Evolutionary conservation across 2,888 invertebrate genomes (phyloP).

Genomic region (Cryptosula pallasiana): DNA sequence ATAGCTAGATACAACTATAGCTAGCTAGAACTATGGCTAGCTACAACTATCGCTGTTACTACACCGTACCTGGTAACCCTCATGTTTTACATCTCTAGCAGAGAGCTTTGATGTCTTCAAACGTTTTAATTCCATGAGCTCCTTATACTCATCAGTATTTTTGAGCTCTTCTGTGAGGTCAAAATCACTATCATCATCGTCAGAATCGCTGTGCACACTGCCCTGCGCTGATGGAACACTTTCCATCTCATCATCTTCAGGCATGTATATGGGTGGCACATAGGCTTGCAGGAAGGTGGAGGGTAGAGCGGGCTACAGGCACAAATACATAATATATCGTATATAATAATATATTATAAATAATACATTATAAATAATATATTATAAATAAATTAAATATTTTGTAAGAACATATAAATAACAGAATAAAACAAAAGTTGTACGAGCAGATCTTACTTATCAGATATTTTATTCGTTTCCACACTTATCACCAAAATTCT

Average conservation of each 20-base stretch:
- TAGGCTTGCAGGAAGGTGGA: constrained; percentile 81
- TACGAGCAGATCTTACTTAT: no score
- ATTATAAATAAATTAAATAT: background rate
- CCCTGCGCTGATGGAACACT: background rate
- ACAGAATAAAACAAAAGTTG: no score
- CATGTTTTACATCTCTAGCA: constrained; percentile 34
- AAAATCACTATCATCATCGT: constrained; percentile 5
- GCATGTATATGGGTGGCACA: constrained; percentile 73
- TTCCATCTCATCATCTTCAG: constrained; percentile 58
- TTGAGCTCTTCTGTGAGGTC: constrained; percentile 40
- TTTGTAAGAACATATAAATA: background rate
- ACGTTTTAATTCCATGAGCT: constrained; percentile 42
- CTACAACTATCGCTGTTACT: no score
- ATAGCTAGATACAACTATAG: no score
- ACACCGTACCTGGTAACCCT: constrained; percentile 45
- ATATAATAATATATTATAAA: background rate
- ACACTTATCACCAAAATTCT: no score
- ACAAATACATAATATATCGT: background rate
- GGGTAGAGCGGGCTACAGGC: constrained; percentile 39
- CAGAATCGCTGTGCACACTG: constrained; percentile 3
- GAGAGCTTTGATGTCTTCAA: constrained; percentile 34
- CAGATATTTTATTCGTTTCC: no score
- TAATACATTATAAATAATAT: background rate
- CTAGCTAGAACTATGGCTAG: no score
- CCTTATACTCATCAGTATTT: constrained; percentile 44